A percentile compares a stretch with the other conserved stretches of the same genome.
These are phyloP conservation scores for Ancistrus triradiatus DNA, from an alignment of 2,113 vertebrate species.

Conservation along the genomic window DNA sequence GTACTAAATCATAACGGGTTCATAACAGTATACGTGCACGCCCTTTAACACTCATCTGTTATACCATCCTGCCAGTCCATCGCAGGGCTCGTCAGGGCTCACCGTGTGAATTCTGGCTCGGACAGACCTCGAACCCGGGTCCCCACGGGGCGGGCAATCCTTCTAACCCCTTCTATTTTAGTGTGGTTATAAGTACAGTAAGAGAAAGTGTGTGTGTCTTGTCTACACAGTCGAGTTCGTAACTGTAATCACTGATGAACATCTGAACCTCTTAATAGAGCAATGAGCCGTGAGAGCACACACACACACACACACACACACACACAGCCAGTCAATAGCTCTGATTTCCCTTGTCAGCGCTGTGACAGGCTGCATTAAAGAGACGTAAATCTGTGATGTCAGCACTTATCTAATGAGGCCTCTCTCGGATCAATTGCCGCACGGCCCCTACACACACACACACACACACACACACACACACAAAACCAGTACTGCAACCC, in stretches of 20 bases:
- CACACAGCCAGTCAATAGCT: slow-evolving; percentile 43
- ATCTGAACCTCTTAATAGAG: slow-evolving; percentile 15
- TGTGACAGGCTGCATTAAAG: slow-evolving; percentile 90
- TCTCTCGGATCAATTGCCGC: slow-evolving; percentile 82
- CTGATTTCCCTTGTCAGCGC: slow-evolving; percentile 78
- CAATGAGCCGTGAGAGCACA: slow-evolving; percentile 6
- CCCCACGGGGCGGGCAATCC: no score
- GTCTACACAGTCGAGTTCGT: slow-evolving; percentile 9
- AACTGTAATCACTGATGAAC: slow-evolving; percentile 17
- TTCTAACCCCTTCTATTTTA: no score
- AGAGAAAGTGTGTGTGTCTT: neutral
- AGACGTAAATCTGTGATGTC: slow-evolving; percentile 98
- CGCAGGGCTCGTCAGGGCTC: no score
- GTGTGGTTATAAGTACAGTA: no score
- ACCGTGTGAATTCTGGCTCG: no score
- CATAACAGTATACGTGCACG: no score
- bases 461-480: slow-evolving; percentile 58
- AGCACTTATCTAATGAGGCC: slow-evolving; percentile 18
- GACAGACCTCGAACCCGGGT: no score
- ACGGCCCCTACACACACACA: slow-evolving; percentile 64
- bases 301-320: slow-evolving; percentile 23
- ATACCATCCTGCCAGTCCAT: no score
- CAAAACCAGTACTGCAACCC: no score
- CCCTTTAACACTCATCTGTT: no score
- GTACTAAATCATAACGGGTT: no score